Evolutionary conservation across 2,888 invertebrate genomes (phyloP), one percentile per base, ranked within the genome.

Genomic region (Drosophila nigricruria): DNA sequence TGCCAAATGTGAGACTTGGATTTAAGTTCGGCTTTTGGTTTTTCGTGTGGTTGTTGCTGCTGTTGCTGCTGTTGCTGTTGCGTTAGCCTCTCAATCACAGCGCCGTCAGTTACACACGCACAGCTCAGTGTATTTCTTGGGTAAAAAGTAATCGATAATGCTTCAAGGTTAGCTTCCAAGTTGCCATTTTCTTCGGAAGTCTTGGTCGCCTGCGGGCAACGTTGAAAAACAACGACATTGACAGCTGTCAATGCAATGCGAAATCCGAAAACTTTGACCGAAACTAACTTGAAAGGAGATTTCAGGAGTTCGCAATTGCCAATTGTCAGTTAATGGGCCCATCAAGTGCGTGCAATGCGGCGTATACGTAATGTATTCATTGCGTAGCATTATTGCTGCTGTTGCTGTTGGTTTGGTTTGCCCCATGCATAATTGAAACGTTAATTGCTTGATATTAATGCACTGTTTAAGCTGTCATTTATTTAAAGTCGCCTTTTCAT

Each of bases 141-240:
- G 49, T 3, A 49, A 49, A 32, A 57, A 65, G 43, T 36, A 81
- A 85, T 85, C 84, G 82, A 85, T 85, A 77, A 25, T 58, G 49
- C 76, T 74, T 85, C 88, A 86, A 86, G 85, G 88, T 82, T 82
- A 77, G 47, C 61, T 65, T 47, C 20, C 32, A n/a, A 42, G 32
- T 20, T 36, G 30, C 45, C 42, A 70, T 69, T 81, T 74, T 59
- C 49, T 34, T 40, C 58, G 32, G 43, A 65, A 61, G 32, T 63
- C 47, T 63, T 53, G 16, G 64, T 18, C 42, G 56, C 50, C n/a
- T 56, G 23, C 34, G 27, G 32, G 32, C 34, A 14, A 4, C 8
- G n/a, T 20, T 5, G 34, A 30, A 50, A 49, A 12, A 0, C 50
- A 50, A 50, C 43, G 16, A 52, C 68, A 65, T 30, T 65, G 68